Base-by-base conservation (phyloP, 2,888 invertebrate species). In the Sinohyriopsis cumingii region DNA sequence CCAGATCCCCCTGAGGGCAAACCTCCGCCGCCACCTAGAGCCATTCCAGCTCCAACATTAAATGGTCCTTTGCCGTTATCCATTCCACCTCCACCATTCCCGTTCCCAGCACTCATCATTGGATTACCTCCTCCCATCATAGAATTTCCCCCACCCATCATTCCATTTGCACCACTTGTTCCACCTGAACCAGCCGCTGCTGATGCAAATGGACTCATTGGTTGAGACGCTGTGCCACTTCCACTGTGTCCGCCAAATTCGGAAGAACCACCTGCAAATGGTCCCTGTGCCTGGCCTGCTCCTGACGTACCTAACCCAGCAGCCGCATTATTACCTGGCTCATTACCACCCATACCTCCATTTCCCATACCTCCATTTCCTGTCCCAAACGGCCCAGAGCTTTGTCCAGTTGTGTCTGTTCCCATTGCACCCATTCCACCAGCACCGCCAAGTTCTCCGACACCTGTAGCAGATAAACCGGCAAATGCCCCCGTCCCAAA, bases 201-300 rank as follows among this genome's bases (percentile, higher is more conserved):
- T 25, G 45, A 60, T 19, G 72, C 65, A 54, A 65, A 75, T 5
- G 75, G 75, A 68, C 75, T 75, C 25, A 70, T 24, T 18, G 75
- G 75, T 12, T 69, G 54, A 7, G 72, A 72, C 24, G 63, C 68
- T 53, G 62, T 65, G 62, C 71, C 71, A 15, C 55, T 69, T 0
- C 45, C 45, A 45, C 45, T 45, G 45, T 45, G 3, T 45, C 45
- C 45, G 9, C 45, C 45, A 15, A 45, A 45, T 45, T 15, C 45
- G 15, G 67, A 67, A 20, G 71, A 69, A 20, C 70, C 71, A 19
- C 70, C 71, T 6, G 67, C 59, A 61, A 77, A 80, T 4, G 80
- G 80, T 15, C 80, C 80, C 22, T 68, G 59, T 9, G 60, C 69
- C 1, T 69, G 65, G 25, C 73, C 75, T 9, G 73, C 77, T 20